phyloP scores from a whole-genome alignment of 2,888 invertebrate species.

The Tupiocoris notatus region DNA sequence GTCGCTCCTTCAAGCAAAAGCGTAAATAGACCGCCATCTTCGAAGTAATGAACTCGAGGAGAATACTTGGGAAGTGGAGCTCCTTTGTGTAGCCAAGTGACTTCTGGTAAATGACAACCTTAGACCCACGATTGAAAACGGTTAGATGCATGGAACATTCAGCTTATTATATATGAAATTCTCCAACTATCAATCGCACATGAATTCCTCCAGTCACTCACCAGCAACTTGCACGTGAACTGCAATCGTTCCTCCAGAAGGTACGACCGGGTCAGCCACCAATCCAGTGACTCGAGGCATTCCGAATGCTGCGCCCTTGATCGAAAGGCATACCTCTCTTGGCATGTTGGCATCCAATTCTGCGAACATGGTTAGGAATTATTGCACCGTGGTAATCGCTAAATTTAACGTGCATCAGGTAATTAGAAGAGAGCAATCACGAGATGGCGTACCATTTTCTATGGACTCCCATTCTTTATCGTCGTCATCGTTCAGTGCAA shows the following conservation, averaged over 20 bases:
- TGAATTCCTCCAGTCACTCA: no score
- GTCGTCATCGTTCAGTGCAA: slow-evolving; percentile 52
- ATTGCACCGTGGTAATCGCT: no score
- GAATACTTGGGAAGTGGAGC: slow-evolving; percentile 57
- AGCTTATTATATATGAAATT: no score
- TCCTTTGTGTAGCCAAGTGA: slow-evolving; percentile 70
- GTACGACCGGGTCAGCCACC: slow-evolving; percentile 69
- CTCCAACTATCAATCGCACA: no score
- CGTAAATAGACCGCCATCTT: slow-evolving; percentile 70
- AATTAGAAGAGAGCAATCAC: not conserved
- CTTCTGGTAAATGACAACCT: slow-evolving; percentile 62
- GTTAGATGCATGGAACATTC: no score
- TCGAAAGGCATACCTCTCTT: slow-evolving; percentile 32
- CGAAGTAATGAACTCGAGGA: slow-evolving; percentile 66
- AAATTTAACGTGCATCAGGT: no score
- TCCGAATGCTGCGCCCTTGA: slow-evolving; percentile 33
- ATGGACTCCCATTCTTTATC: slow-evolving; percentile 30
- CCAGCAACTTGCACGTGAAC: slow-evolving; percentile 77
- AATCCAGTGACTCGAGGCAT: slow-evolving; percentile 55
- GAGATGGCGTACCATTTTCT: slow-evolving; percentile 22
- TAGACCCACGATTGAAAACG: no score
- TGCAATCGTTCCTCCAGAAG: slow-evolving; percentile 75
- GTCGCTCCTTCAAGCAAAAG: slow-evolving; percentile 70
- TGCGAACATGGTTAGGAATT: no score
- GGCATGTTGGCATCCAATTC: slow-evolving; percentile 40